phyloP scores from a whole-genome alignment of 2,888 invertebrate species.

The Andrena trimmerana region DNA sequence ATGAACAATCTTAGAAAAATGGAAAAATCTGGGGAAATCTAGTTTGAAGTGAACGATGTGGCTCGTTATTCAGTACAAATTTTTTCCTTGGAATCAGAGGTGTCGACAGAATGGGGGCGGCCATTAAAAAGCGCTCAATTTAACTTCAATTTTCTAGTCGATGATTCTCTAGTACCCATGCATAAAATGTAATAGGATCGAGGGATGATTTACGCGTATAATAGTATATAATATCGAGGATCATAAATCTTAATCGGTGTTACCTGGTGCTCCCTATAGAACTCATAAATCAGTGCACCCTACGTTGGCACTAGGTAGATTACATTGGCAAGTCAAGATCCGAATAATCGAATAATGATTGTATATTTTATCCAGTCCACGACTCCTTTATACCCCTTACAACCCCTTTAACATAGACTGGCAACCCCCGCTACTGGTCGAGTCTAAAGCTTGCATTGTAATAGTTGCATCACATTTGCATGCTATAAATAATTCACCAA shows the following conservation, averaged over 20 bases:
- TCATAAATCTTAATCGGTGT: slow-evolving; percentile 44
- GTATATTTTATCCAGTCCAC: background rate
- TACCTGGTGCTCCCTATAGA: background rate
- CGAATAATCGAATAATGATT: slow-evolving; percentile 26
- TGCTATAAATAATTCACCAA: too few relatives aligned
- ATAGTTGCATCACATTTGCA: too few relatives aligned
- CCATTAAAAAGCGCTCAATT: background rate
- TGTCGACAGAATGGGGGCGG: too few relatives aligned
- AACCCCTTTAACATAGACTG: background rate
- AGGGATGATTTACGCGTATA: background rate
- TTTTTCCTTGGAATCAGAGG: too few relatives aligned
- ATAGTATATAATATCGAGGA: slow-evolving; percentile 2
- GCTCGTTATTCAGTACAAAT: too few relatives aligned
- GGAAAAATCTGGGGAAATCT: too few relatives aligned
- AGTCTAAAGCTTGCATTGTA: too few relatives aligned
- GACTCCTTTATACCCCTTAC: background rate
- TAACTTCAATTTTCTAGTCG: background rate
- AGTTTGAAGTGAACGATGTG: too few relatives aligned
- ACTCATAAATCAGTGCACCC: slow-evolving; percentile 39
- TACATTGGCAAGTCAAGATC: background rate
- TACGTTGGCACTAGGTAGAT: background rate
- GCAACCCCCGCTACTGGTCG: too few relatives aligned
- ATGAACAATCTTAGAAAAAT: too few relatives aligned
- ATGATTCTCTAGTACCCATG: background rate
- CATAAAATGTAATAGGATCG: background rate